Conservation (phyloP, 2,888 invertebrate species). For the Netelia virgata region DNA sequence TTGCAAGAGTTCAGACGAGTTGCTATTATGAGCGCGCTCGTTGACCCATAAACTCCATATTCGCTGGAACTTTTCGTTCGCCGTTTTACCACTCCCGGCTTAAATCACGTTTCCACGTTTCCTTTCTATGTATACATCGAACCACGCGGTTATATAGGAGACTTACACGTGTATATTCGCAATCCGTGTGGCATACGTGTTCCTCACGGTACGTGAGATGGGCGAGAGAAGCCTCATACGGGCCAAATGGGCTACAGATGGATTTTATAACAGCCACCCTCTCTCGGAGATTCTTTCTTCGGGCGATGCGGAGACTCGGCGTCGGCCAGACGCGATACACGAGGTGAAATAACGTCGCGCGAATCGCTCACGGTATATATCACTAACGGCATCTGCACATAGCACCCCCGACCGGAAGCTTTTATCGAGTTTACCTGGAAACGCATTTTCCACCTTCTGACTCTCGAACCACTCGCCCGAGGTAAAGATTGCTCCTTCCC, state of each 20-base stretch:
- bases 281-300: slow-evolving; percentile 39
- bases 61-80: neutral
- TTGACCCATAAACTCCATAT: neutral
- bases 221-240: slow-evolving; percentile 12
- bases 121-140: too few relatives aligned
- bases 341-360: slow-evolving; percentile 55
- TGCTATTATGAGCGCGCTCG: neutral
- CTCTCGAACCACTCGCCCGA: slow-evolving; percentile 19
- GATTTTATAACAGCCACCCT: slow-evolving; percentile 61
- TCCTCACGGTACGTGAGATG: slow-evolving; percentile 5
- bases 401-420: slow-evolving; percentile 18
- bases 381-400: slow-evolving; percentile 13
- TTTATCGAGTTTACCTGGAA: slow-evolving; percentile 66
- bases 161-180: slow-evolving; percentile 6
- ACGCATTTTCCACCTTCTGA: slow-evolving; percentile 61
- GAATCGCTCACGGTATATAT: slow-evolving; percentile 52
- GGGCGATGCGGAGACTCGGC: slow-evolving; percentile 27
- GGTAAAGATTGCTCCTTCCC: slow-evolving; percentile 1
- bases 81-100: neutral
- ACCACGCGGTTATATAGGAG: neutral
- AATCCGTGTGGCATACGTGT: neutral
- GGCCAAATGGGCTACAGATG: slow-evolving; percentile 59
- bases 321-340: slow-evolving; percentile 25
- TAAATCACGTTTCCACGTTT: neutral
- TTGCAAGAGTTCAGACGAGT: too few relatives aligned